Conservation (phyloP, 2,113 vertebrate species). For the Platysternon megacephalum region DNA sequence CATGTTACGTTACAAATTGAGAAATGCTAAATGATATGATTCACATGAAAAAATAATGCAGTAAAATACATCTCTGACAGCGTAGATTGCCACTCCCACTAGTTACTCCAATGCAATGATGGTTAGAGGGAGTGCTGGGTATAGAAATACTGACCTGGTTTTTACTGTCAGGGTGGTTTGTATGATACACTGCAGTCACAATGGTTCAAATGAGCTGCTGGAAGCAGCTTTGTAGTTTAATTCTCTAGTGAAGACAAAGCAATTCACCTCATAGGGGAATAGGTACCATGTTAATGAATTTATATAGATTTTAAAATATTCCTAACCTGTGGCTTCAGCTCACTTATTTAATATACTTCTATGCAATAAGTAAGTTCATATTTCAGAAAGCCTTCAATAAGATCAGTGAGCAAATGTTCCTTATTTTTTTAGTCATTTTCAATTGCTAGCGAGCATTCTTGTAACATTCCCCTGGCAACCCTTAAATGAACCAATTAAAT, state of each 20-base stretch:
- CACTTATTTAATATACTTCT: conserved; percentile 5
- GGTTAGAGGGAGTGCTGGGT: neutral
- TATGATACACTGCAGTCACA: neutral
- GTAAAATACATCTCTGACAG: neutral
- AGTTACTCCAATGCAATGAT: neutral
- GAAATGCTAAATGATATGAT: neutral
- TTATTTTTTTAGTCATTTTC: neutral
- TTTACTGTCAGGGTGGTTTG: neutral
- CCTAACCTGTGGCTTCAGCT: neutral
- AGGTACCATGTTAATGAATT: neutral
- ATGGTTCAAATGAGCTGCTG: neutral
- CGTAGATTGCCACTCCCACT: neutral
- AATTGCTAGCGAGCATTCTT: neutral
- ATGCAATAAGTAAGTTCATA: neutral
- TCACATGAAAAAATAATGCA: neutral
- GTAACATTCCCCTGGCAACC: neutral
- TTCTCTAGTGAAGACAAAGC: neutral
- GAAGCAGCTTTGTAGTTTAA: neutral
- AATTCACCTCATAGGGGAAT: neutral
- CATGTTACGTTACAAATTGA: neutral
- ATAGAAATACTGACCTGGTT: neutral
- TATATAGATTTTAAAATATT: neutral
- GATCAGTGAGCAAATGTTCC: neutral
- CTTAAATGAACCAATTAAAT: conserved; percentile 50
- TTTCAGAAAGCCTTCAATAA: conserved; percentile 4